These are phyloP conservation scores for Dascillus cervinus DNA, from an alignment of 2,888 invertebrate genomes.

Conservation along the genomic window DNA sequence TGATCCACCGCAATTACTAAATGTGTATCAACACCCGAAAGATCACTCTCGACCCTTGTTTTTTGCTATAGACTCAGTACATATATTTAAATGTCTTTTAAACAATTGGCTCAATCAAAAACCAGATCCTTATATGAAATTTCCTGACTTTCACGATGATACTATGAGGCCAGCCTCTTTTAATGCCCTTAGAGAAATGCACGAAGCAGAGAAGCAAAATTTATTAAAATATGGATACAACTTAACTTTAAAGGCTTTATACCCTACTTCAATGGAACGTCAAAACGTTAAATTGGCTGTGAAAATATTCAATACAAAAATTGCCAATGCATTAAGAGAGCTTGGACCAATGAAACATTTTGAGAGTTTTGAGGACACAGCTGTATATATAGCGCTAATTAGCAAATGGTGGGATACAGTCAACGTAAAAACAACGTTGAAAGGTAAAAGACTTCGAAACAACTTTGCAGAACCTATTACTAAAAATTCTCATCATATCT, in stretches of 20 bases:
- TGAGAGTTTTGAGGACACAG: constrained; percentile 1
- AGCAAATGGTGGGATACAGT: constrained; percentile 7
- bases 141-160: constrained; percentile 5
- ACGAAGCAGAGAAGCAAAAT: no score
- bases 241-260: constrained; percentile 4
- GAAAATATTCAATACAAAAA: constrained; percentile 5
- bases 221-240: constrained; percentile 6
- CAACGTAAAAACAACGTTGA: constrained; percentile 5
- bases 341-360: not conserved
- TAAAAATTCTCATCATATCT: constrained; percentile 1
- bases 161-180: not conserved
- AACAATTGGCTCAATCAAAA: no score
- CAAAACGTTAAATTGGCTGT: constrained; percentile 5
- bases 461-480: constrained; percentile 4
- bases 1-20: not conserved
- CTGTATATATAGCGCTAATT: constrained; percentile 1
- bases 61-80: constrained; percentile 5
- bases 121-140: no score
- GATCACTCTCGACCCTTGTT: constrained; percentile 3
- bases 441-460: constrained; percentile 3
- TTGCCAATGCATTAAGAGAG: constrained; percentile 2
- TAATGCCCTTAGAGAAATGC: no score
- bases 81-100: no score
- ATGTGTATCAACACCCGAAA: constrained; percentile 3
- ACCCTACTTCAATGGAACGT: constrained; percentile 4